Percentiles rank a stretch among this genome's conserved stretches.
These are phyloP conservation scores for Xylota sylvarum DNA, from an alignment of 2,888 invertebrate genomes.

Conservation along the genomic window DNA sequence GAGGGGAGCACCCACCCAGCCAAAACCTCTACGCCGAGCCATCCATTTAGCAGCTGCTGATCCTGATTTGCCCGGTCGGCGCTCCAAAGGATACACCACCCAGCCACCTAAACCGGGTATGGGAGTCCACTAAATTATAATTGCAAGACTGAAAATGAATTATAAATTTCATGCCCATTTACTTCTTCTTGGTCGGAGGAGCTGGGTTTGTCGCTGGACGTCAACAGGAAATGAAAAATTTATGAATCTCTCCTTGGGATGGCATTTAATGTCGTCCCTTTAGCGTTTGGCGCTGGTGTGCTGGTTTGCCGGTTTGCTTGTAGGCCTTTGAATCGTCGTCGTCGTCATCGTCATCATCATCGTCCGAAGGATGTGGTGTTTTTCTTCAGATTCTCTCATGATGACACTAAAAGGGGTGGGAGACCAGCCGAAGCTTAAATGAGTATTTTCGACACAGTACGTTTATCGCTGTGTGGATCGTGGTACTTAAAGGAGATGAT, in stretches of 20 bases:
- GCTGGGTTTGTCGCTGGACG: constrained; percentile 75
- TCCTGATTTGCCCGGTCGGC: constrained; percentile 63
- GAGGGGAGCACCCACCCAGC: constrained; percentile 9
- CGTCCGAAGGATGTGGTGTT: constrained; percentile 70
- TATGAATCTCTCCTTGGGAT: constrained; percentile 75
- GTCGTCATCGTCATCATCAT: constrained; percentile 15
- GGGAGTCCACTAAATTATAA: constrained; percentile 77
- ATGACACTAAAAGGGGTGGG: not conserved
- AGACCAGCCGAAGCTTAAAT: constrained; percentile 42
- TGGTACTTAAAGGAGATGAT: constrained; percentile 74
- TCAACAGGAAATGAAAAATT: constrained; percentile 77
- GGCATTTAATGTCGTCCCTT: constrained; percentile 72
- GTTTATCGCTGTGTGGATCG: constrained; percentile 66
- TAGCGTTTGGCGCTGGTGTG: constrained; percentile 8
- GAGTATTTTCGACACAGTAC: constrained; percentile 70
- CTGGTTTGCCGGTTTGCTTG: constrained; percentile 12
- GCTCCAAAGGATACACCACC: constrained; percentile 34
- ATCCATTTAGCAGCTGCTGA: constrained; percentile 74
- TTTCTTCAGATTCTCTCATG: constrained; percentile 62
- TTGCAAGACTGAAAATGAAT: constrained; percentile 77
- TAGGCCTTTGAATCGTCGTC: constrained; percentile 61
- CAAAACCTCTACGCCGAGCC: constrained; percentile 27
- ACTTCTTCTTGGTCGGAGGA: constrained; percentile 64
- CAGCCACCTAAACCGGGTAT: constrained; percentile 38
- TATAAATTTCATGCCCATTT: constrained; percentile 77